Conservation (phyloP, 2,797 vertebrate species). For the Hypotaenidia philippensis region DNA sequence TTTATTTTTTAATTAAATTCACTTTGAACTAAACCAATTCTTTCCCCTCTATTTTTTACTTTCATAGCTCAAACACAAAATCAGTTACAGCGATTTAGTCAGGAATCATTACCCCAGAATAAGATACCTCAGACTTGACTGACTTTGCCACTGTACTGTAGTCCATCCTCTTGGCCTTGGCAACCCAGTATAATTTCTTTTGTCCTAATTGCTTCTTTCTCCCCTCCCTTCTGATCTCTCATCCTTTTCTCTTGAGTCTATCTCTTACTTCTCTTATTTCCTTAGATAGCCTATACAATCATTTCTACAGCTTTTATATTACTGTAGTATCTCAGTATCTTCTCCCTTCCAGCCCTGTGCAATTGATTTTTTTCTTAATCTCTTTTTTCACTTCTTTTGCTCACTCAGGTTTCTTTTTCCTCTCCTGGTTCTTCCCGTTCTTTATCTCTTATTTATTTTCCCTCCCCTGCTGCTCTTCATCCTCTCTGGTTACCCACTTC, state of each 20-base stretch:
- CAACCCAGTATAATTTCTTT: not conserved
- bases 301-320: not conserved
- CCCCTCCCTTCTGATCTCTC: not conserved
- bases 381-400: not conserved
- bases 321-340: not conserved
- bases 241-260: not conserved
- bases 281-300: not conserved
- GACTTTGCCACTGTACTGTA: not conserved
- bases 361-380: constrained; percentile 17
- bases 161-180: not conserved
- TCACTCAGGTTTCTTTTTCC: not conserved
- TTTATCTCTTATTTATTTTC: constrained; percentile 24
- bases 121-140: not conserved
- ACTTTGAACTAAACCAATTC: not conserved
- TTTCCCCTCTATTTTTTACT: not conserved
- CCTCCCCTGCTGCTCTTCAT: not conserved
- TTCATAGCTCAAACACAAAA: not conserved
- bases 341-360: not conserved
- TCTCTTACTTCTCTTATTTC: not conserved
- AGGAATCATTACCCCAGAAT: not conserved
- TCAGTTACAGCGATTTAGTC: not conserved
- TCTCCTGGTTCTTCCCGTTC: not conserved
- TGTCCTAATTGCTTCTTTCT: not conserved
- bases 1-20: not conserved
- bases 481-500: not conserved